phyloP scores from a whole-genome alignment of 2,113 vertebrate species.

The Myxocyprinus asiaticus region DNA sequence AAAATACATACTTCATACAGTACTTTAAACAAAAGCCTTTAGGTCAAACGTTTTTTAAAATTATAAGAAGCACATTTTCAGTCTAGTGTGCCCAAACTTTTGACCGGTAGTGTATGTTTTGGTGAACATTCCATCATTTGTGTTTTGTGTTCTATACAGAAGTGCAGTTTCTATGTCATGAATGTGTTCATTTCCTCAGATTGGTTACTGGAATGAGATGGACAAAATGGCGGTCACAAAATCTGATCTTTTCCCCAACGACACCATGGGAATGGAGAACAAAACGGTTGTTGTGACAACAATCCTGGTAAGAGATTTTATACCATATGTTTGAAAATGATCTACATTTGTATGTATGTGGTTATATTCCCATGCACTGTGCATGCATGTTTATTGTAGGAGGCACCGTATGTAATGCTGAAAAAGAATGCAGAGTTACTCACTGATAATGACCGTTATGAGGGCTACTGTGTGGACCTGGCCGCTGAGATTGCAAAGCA shows the following conservation, averaged over 20 bases:
- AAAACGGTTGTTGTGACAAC: constrained; percentile 96
- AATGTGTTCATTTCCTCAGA: constrained; percentile 73
- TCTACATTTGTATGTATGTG: neutral
- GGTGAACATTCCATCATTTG: neutral
- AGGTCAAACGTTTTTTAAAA: no score
- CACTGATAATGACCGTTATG: constrained; percentile 84
- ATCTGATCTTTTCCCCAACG: constrained; percentile 89
- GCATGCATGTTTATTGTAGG: constrained; percentile 64
- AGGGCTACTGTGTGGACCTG: constrained; percentile 96
- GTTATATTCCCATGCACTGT: neutral
- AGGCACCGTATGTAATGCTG: constrained; percentile 90
- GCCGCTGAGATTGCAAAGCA: constrained; percentile 96
- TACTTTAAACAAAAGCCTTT: no score
- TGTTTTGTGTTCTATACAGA: neutral
- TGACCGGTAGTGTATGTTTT: no score
- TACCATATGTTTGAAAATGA: neutral
- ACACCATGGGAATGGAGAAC: constrained; percentile 92
- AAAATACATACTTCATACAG: no score
- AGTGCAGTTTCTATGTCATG: neutral
- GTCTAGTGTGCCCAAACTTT: no score
- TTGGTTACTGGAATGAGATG: constrained; percentile 96
- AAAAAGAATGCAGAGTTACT: constrained; percentile 90
- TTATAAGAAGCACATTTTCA: no score
- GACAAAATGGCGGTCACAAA: constrained; percentile 97
- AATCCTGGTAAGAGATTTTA: constrained; percentile 84